Conservation (phyloP, 2,113 vertebrate genomes). For the Bungarus multicinctus region DNA sequence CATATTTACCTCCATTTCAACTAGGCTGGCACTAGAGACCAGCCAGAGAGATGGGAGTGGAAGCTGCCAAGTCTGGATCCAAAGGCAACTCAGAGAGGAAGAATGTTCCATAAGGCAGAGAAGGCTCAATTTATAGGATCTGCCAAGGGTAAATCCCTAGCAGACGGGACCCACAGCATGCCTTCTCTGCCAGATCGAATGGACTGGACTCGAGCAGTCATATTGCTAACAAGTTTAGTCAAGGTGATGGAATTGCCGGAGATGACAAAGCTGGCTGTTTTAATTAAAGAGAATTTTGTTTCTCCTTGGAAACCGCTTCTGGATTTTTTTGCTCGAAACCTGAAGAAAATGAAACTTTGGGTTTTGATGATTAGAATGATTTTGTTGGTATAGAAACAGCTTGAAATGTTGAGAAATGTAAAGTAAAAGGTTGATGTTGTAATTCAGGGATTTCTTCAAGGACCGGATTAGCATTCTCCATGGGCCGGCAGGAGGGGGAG, state of each 20-base stretch:
- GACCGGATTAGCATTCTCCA: too few species aligned
- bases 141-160: background rate
- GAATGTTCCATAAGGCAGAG: background rate
- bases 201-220: background rate
- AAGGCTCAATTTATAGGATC: background rate
- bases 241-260: background rate
- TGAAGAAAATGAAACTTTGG: too few species aligned
- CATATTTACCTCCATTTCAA: background rate
- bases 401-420: too few species aligned
- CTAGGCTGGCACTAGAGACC: background rate
- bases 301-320: background rate
- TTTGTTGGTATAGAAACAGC: too few species aligned
- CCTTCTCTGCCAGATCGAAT: background rate
- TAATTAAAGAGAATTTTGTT: background rate
- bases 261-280: background rate
- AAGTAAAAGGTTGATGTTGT: too few species aligned
- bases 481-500: too few species aligned
- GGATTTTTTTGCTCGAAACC: too few species aligned
- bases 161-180: background rate
- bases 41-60: background rate
- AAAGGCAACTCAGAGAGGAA: background rate
- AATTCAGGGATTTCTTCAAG: too few species aligned
- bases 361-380: too few species aligned
- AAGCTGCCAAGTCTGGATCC: background rate
- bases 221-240: background rate